Percentiles rank a stretch among this genome's conserved stretches.
Evolutionary conservation across 2,113 vertebrate species (phyloP).

Genomic region (Lophochroa leadbeateri): DNA sequence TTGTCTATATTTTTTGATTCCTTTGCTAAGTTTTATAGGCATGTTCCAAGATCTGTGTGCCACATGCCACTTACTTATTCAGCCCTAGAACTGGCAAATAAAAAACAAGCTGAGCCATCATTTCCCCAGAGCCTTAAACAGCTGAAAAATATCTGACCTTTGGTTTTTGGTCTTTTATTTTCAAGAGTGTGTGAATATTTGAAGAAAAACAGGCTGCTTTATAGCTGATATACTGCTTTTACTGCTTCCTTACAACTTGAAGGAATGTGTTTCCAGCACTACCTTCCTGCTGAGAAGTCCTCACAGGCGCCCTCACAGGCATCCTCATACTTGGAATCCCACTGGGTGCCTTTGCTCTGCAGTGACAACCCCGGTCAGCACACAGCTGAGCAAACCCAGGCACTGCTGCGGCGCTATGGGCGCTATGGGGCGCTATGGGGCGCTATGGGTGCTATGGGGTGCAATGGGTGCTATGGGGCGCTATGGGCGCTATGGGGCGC

Average conservation of each 20-base stretch:
- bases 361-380: accelerated
- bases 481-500: too few relatives aligned
- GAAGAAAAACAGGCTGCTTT: neutral
- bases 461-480: too few relatives aligned
- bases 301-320: neutral
- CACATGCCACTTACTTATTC: neutral
- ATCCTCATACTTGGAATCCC: neutral
- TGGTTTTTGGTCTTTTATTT: neutral
- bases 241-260: neutral
- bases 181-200: neutral
- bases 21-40: neutral
- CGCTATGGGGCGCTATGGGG: too few relatives aligned
- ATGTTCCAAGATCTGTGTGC: neutral
- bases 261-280: neutral
- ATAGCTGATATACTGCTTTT: neutral
- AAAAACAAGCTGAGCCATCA: neutral
- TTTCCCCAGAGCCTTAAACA: neutral
- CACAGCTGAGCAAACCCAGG: accelerated
- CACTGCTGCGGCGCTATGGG: too few relatives aligned
- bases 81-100: neutral
- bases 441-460: too few relatives aligned
- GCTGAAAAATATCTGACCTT: neutral
- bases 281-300: neutral
- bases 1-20: neutral
- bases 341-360: neutral